Evolutionary conservation across 2,888 invertebrate species (phyloP).

Genomic region (Platyscelio sp.): DNA sequence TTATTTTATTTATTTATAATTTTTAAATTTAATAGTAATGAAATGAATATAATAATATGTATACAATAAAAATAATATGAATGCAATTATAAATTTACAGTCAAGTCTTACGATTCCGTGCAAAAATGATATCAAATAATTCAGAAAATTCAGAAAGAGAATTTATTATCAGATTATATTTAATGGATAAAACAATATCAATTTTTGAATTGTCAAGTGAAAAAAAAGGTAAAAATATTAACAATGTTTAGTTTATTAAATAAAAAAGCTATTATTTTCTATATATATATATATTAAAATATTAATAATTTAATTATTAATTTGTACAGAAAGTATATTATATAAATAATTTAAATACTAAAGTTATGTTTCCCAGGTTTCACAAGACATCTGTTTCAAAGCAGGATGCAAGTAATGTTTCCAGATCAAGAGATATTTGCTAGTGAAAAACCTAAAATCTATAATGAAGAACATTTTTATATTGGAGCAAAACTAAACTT

Average conservation of each 20-base stretch:
- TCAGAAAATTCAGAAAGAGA: conserved; percentile 89
- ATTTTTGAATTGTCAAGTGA: conserved; percentile 92
- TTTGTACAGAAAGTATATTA: too few relatives aligned
- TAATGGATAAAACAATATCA: conserved; percentile 94
- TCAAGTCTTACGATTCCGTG: conserved; percentile 92
- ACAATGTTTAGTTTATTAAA: too few relatives aligned
- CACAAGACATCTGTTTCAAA: conserved; percentile 86
- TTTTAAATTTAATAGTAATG: not conserved
- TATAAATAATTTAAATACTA: too few relatives aligned
- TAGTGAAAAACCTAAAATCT: conserved; percentile 91
- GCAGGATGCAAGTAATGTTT: conserved; percentile 90
- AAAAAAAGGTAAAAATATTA: conserved; percentile 90
- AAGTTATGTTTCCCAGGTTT: conserved; percentile 82
- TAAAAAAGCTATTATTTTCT: too few relatives aligned
- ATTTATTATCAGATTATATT: conserved; percentile 93
- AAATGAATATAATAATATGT: not conserved
- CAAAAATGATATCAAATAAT: conserved; percentile 91
- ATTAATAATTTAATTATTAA: not conserved
- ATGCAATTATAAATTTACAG: conserved; percentile 86
- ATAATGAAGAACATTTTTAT: conserved; percentile 93
- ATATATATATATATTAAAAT: too few relatives aligned
- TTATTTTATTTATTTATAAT: too few relatives aligned
- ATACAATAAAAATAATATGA: not conserved
- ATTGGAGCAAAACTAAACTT: conserved; percentile 93
- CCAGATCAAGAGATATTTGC: conserved; percentile 91